phyloP scores from a whole-genome alignment of 2,113 vertebrate species.

The Ariopsis seemanni region DNA sequence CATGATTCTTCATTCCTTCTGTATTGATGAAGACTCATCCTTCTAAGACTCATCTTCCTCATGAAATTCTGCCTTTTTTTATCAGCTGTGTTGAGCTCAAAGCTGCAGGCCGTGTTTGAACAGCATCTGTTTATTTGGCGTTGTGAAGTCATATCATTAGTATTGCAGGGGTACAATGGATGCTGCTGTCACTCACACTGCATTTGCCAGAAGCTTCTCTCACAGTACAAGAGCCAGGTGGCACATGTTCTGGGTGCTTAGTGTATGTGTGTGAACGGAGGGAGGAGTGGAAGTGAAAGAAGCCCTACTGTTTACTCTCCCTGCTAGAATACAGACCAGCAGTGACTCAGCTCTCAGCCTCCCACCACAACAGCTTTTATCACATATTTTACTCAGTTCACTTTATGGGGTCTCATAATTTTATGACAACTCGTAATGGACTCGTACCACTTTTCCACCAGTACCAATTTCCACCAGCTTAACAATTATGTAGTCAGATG shows the following conservation, averaged over 20 bases:
- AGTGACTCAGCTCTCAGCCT: conserved; percentile 23
- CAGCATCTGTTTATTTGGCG: conserved; percentile 54
- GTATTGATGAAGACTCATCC: not conserved
- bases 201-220: conserved; percentile 53
- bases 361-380: conserved; percentile 22
- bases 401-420: not conserved
- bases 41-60: conserved; percentile 23
- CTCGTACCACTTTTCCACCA: not conserved
- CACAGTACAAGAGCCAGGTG: conserved; percentile 29
- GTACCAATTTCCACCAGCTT: not conserved
- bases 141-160: conserved; percentile 54
- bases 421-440: not conserved
- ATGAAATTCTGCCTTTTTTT: not conserved
- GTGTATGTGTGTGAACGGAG: conserved; percentile 17
- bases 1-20: not conserved
- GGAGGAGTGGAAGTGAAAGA: not conserved
- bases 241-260: conserved; percentile 30
- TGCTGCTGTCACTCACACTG: conserved; percentile 55
- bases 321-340: conserved; percentile 26
- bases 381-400: conserved; percentile 4
- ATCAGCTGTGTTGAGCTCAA: conserved; percentile 9
- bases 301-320: conserved; percentile 40
- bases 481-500: not conserved
- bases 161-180: conserved; percentile 51
- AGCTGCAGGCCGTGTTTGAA: conserved; percentile 40